Percentiles rank a stretch among this genome's conserved stretches.
Conservation (phyloP, 2,888 invertebrate genomes). For the Heliconius hortense region DNA sequence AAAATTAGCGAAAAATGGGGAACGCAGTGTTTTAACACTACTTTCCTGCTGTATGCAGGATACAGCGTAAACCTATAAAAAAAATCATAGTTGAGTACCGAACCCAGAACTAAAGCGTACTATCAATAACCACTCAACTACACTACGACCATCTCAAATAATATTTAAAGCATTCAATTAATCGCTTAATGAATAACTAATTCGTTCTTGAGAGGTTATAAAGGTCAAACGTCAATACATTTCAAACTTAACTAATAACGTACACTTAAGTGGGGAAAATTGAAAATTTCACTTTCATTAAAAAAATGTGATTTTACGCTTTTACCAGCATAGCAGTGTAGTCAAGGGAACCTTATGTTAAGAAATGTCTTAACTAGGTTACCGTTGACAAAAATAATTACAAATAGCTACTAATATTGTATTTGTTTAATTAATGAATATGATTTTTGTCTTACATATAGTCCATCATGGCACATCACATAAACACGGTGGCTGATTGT, state of each 20-base stretch:
- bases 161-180: slow-evolving; percentile 20
- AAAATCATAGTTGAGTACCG: background rate
- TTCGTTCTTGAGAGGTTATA: slow-evolving; percentile 9
- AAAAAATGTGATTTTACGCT: background rate
- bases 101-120: background rate
- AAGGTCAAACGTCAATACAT: slow-evolving; percentile 25
- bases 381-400: too few relatives aligned
- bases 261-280: slow-evolving; percentile 4
- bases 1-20: too few relatives aligned
- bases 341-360: background rate
- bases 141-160: background rate
- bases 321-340: background rate
- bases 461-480: too few relatives aligned
- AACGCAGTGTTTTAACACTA: too few relatives aligned
- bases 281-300: background rate
- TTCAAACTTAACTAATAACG: slow-evolving; percentile 12
- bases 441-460: too few relatives aligned
- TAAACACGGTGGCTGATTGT: too few relatives aligned
- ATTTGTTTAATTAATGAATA: too few relatives aligned
- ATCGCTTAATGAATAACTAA: slow-evolving; percentile 17
- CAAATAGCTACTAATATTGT: too few relatives aligned
- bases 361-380: too few relatives aligned
- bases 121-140: background rate
- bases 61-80: background rate
- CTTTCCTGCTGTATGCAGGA: too few relatives aligned